A percentile compares a stretch with the other conserved stretches of the same genome.
These are phyloP conservation scores for Archivesica marissinica DNA, from an alignment of 1,140 invertebrate genomes.

Conservation along the genomic window DNA sequence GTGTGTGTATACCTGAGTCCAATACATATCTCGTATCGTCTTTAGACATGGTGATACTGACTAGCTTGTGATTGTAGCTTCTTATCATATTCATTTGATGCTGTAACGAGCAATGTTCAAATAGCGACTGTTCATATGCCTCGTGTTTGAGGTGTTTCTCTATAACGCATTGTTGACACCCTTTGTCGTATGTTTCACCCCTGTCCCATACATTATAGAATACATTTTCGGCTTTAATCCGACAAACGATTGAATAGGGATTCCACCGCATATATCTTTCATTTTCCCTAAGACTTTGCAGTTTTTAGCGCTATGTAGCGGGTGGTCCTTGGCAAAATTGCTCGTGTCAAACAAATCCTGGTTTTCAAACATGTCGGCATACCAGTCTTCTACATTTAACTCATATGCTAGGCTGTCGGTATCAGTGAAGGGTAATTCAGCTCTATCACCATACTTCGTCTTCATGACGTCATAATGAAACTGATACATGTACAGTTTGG, in stretches of 20 bases:
- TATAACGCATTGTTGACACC: constrained; percentile 30
- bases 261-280: constrained; percentile 14
- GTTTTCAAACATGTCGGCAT: constrained; percentile 51
- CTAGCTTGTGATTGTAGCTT: constrained; percentile 48
- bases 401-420: constrained; percentile 83
- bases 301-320: not conserved
- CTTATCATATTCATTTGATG: constrained; percentile 47
- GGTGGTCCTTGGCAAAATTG: constrained; percentile 43
- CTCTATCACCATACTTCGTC: constrained; percentile 75
- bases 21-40: constrained; percentile 54
- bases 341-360: constrained; percentile 36
- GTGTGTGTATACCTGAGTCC: not conserved
- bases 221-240: constrained; percentile 43
- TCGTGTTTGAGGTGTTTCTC: constrained; percentile 15
- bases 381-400: constrained; percentile 80
- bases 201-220: not conserved
- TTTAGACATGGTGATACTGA: constrained; percentile 44
- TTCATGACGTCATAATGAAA: constrained; percentile 79
- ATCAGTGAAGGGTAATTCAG: constrained; percentile 81
- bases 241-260: constrained; percentile 23
- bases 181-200: constrained; percentile 6
- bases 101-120: not conserved
- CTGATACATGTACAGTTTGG: constrained; percentile 75
- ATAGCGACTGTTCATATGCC: constrained; percentile 1
- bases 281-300: constrained; percentile 39